Percentiles rank a stretch among this genome's conserved stretches.
phyloP scores from a whole-genome alignment of 2,888 invertebrate genomes.

The Globia sparganii region DNA sequence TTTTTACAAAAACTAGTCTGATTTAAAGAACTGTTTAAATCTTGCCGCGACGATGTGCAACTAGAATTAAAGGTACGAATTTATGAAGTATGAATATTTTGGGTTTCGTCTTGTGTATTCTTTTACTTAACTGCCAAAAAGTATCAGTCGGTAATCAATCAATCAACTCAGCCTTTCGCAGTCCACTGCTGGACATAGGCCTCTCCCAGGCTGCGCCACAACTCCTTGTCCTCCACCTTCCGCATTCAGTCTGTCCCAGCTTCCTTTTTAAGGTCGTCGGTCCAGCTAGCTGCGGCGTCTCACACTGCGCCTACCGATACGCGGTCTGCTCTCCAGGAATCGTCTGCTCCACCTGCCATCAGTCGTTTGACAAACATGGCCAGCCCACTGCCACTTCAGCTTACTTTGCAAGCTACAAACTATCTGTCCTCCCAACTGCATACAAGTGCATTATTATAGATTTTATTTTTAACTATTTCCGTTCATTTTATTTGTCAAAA shows the following conservation, averaged over 20 bases:
- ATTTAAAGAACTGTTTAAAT: slow-evolving; percentile 25
- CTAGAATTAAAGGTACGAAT: slow-evolving; percentile 41
- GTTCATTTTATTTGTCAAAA: too few species aligned
- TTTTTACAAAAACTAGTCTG: slow-evolving; percentile 61
- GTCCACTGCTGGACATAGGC: too few species aligned
- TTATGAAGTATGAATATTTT: slow-evolving; percentile 14
- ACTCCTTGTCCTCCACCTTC: neutral
- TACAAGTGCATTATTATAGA: too few species aligned
- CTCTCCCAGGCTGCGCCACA: neutral
- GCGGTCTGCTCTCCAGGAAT: too few species aligned
- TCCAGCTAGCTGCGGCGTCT: too few species aligned
- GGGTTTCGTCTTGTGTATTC: slow-evolving; percentile 36
- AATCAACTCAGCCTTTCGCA: too few species aligned
- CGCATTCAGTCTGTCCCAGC: neutral
- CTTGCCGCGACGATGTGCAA: slow-evolving; percentile 38
- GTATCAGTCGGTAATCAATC: neutral
- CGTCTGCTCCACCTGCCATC: too few species aligned
- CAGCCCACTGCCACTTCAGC: too few species aligned
- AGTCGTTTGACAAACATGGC: too few species aligned
- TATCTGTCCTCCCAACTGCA: neutral
- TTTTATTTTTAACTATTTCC: neutral
- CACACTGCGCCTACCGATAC: too few species aligned
- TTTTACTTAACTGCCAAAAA: neutral
- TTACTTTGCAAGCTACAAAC: too few species aligned
- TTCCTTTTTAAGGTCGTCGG: neutral